phyloP scores from a whole-genome alignment of 2,888 invertebrate species.

The Eucera pruinosa region DNA sequence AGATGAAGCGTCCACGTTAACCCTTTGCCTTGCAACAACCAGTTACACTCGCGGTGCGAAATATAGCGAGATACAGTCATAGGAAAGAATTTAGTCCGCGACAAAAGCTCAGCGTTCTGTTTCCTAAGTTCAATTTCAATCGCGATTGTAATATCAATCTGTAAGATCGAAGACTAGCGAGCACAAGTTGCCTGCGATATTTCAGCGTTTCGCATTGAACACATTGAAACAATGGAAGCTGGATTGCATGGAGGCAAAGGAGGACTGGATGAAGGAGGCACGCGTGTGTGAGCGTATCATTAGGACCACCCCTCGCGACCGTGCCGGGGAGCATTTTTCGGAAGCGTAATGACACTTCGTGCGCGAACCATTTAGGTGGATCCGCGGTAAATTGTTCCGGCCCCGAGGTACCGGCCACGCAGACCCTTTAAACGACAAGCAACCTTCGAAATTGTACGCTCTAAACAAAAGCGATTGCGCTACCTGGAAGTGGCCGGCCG shows the following conservation, averaged over 20 bases:
- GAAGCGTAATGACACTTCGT: conserved; percentile 75
- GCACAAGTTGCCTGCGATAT: too few species aligned
- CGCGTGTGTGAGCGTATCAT: conserved; percentile 68
- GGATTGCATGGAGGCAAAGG: not conserved
- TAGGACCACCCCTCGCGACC: conserved; percentile 68
- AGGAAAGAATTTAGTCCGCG: too few species aligned
- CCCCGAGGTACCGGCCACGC: conserved; percentile 66
- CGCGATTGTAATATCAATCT: too few species aligned
- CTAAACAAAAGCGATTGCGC: conserved; percentile 62
- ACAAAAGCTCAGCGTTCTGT: too few species aligned
- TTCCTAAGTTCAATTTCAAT: too few species aligned
- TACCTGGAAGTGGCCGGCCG: conserved; percentile 11
- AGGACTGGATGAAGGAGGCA: conserved; percentile 36
- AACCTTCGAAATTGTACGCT: conserved; percentile 66
- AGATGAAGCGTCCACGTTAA: too few species aligned
- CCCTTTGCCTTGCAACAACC: too few species aligned
- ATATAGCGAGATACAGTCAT: too few species aligned
- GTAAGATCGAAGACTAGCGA: too few species aligned
- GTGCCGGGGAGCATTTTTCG: conserved; percentile 59
- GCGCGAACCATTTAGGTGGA: conserved; percentile 74
- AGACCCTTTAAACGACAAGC: conserved; percentile 61
- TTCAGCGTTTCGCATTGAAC: too few species aligned
- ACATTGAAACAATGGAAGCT: not conserved
- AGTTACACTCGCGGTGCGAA: too few species aligned
- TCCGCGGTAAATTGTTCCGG: conserved; percentile 69